Evolutionary conservation across 2,888 invertebrate genomes (phyloP).

Genomic region (Drosophila multiciliata): DNA sequence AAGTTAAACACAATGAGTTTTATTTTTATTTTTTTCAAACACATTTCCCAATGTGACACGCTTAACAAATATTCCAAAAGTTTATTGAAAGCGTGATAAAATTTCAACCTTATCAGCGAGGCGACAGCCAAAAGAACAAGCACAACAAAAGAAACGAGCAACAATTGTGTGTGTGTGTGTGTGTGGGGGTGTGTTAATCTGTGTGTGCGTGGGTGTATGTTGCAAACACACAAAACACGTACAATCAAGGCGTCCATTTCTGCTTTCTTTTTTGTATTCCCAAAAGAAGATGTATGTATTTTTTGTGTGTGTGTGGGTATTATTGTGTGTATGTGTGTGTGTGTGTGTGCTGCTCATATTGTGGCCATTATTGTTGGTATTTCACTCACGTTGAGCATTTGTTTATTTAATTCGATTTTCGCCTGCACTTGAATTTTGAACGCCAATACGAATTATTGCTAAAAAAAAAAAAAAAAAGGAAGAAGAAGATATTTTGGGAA

Average conservation of each 20-base stretch:
- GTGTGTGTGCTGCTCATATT: conserved; percentile 23
- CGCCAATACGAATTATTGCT: conserved; percentile 40
- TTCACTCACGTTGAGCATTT: conserved; percentile 85
- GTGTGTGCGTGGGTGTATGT: conserved; percentile 27
- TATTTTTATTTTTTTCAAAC: not conserved
- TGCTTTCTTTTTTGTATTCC: conserved; percentile 10
- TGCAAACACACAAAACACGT: conserved; percentile 54
- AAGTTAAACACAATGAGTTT: not conserved
- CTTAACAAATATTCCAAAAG: conserved; percentile 66
- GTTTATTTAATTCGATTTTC: conserved; percentile 85
- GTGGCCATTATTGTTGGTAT: conserved; percentile 65
- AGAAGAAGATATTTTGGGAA: conserved; percentile 31
- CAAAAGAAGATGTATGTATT: conserved; percentile 1
- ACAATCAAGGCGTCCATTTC: conserved; percentile 56
- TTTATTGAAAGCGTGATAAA: conserved; percentile 84
- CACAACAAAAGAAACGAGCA: conserved; percentile 57
- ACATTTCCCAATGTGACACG: conserved; percentile 37
- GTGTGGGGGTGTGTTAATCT: not conserved
- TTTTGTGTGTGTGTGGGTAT: not conserved
- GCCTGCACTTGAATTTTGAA: conserved; percentile 61
- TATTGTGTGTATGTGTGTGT: not conserved
- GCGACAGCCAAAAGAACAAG: conserved; percentile 45
- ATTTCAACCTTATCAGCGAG: conserved; percentile 75
- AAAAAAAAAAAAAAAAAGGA: conserved; percentile 3
- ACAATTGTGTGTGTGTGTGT: conserved; percentile 54